Conservation (phyloP, 2,797 vertebrate species). For the Rhodeus uyekii region DNA sequence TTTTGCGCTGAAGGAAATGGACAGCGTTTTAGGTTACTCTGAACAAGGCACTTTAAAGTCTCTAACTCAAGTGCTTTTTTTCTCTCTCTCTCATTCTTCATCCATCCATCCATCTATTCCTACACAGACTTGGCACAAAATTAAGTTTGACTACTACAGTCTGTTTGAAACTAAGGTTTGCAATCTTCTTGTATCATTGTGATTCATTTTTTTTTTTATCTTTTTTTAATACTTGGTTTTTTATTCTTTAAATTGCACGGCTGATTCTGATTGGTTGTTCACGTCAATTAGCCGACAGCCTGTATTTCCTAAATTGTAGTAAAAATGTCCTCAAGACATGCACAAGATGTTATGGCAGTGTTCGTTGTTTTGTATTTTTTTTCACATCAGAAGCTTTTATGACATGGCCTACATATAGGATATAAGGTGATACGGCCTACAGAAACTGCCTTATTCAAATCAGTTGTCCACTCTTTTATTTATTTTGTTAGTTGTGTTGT, state of each 20-base stretch:
- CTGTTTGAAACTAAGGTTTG: background rate
- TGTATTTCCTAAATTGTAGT: background rate
- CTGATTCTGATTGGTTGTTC: background rate
- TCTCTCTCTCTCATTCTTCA: background rate
- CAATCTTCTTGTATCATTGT: background rate
- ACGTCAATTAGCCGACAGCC: background rate
- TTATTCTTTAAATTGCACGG: background rate
- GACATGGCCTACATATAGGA: too few relatives aligned
- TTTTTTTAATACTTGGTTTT: background rate
- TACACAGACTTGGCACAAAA: background rate
- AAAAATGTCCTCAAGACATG: background rate
- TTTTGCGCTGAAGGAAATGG: constrained; percentile 7
- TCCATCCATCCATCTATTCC: background rate
- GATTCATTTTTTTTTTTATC: background rate
- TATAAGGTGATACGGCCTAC: background rate
- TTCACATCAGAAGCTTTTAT: too few relatives aligned
- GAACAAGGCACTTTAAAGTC: background rate
- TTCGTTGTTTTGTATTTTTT: background rate
- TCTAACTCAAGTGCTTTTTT: constrained; percentile 8
- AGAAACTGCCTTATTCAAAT: background rate
- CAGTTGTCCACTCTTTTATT: background rate
- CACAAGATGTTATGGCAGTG: background rate
- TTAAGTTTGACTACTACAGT: background rate
- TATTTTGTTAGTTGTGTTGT: background rate
- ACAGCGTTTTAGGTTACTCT: background rate